A percentile compares a stretch with the other conserved stretches of the same genome.
Evolutionary conservation across 2,888 invertebrate genomes (phyloP).

Genomic region (Drosophila diplacantha): DNA sequence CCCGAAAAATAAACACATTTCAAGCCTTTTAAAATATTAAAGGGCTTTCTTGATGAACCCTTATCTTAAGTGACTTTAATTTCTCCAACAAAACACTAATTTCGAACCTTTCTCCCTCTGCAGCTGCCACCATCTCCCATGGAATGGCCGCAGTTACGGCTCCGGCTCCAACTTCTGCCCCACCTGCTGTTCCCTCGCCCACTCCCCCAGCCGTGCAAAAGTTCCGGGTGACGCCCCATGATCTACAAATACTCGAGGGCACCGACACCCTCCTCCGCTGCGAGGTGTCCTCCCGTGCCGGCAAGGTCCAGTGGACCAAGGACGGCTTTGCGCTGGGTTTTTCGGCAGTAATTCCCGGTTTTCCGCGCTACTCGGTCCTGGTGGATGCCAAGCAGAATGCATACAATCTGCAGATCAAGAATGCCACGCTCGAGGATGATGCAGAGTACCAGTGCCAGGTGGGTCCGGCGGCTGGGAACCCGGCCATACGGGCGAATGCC

Average conservation of each 20-base stretch:
- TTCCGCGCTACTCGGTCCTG: constrained; percentile 90
- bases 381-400: constrained; percentile 90
- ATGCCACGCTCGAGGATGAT: constrained; percentile 93
- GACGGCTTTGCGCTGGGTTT: constrained; percentile 94
- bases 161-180: background rate
- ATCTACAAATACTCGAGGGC: constrained; percentile 89
- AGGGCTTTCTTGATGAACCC: background rate
- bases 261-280: constrained; percentile 90
- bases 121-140: constrained; percentile 29
- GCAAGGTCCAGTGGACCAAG: constrained; percentile 96
- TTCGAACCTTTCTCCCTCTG: constrained; percentile 1
- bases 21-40: too few relatives aligned
- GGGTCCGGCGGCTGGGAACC: constrained; percentile 88
- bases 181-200: background rate
- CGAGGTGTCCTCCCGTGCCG: constrained; percentile 89
- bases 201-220: constrained; percentile 83
- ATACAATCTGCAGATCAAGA: constrained; percentile 92
- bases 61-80: too few relatives aligned
- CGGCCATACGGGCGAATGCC: constrained; percentile 91
- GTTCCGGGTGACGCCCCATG: constrained; percentile 87
- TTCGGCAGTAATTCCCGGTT: constrained; percentile 87
- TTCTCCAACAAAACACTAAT: background rate
- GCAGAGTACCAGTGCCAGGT: constrained; percentile 99
- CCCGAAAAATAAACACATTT: background rate
- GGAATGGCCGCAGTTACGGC: constrained; percentile 24